A percentile compares a stretch with the other conserved stretches of the same genome.
phyloP scores from a whole-genome alignment of 2,888 invertebrate genomes.

The Sylvicola cinctus region DNA sequence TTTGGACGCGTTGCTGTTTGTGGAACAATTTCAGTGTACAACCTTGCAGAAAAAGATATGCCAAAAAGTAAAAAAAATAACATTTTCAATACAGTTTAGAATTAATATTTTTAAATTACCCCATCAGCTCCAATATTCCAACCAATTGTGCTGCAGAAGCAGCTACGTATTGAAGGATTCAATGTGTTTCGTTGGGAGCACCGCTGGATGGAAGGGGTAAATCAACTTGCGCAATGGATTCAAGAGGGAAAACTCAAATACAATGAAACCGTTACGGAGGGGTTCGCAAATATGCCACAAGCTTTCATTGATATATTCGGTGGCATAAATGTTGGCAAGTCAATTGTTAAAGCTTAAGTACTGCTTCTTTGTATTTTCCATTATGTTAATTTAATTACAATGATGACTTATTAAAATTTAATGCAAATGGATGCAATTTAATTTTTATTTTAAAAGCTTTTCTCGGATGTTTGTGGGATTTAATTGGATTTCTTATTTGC shows the following conservation, averaged over 20 bases:
- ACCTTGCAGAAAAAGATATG: slow-evolving; percentile 20
- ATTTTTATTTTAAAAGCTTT: too few species aligned
- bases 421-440: too few species aligned
- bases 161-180: slow-evolving; percentile 38
- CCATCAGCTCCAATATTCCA: slow-evolving; percentile 29
- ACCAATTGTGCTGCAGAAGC: slow-evolving; percentile 30
- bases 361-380: too few species aligned
- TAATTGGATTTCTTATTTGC: too few species aligned
- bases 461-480: too few species aligned
- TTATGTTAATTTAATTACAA: too few species aligned
- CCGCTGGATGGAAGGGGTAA: slow-evolving; percentile 39
- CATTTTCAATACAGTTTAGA: too few species aligned
- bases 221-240: slow-evolving; percentile 41
- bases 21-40: slow-evolving; percentile 43
- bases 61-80: slow-evolving; percentile 7
- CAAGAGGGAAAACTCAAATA: slow-evolving; percentile 46
- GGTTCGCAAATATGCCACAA: slow-evolving; percentile 52
- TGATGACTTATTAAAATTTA: too few species aligned
- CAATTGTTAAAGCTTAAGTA: slow-evolving; percentile 31
- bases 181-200: slow-evolving; percentile 28
- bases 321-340: slow-evolving; percentile 51
- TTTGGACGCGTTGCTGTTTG: slow-evolving; percentile 41
- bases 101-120: too few species aligned
- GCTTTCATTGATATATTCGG: slow-evolving; percentile 40
- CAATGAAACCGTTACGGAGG: slow-evolving; percentile 44